Percentiles rank a stretch among this genome's conserved stretches.
Evolutionary conservation across 2,797 vertebrate species (phyloP).

Genomic region (Clarias pachynema): DNA sequence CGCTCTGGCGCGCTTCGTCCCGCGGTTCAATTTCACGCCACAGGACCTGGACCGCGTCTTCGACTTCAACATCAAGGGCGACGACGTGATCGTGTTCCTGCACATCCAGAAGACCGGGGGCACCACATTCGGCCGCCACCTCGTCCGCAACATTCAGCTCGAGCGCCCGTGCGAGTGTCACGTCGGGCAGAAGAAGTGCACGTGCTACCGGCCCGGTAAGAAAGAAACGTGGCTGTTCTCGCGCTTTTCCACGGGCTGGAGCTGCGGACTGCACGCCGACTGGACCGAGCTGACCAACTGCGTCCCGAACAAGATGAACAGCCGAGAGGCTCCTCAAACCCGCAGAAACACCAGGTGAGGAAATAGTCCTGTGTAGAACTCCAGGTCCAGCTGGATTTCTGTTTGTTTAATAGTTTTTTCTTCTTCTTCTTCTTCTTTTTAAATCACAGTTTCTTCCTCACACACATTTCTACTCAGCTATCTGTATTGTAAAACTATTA

Average conservation of each 20-base stretch:
- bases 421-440: too few relatives aligned
- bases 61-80: constrained; percentile 91
- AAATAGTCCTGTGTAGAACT: neutral
- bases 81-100: constrained; percentile 93
- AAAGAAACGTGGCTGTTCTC: constrained; percentile 96
- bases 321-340: constrained; percentile 64
- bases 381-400: neutral
- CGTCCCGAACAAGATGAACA: constrained; percentile 87
- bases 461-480: neutral
- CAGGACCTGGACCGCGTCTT: constrained; percentile 82
- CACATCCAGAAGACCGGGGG: constrained; percentile 98
- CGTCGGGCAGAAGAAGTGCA: constrained; percentile 95
- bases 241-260: constrained; percentile 97
- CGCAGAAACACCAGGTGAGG: constrained; percentile 55
- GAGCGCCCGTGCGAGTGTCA: constrained; percentile 93
- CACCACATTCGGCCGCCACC: constrained; percentile 93
- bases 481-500: neutral
- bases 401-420: neutral
- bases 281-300: constrained; percentile 96
- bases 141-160: constrained; percentile 93
- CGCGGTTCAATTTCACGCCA: constrained; percentile 87
- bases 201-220: constrained; percentile 90
- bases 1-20: constrained; percentile 84
- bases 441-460: neutral
- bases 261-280: constrained; percentile 95